Conservation (phyloP, 2,888 invertebrate genomes). For the Spodoptera littoralis region DNA sequence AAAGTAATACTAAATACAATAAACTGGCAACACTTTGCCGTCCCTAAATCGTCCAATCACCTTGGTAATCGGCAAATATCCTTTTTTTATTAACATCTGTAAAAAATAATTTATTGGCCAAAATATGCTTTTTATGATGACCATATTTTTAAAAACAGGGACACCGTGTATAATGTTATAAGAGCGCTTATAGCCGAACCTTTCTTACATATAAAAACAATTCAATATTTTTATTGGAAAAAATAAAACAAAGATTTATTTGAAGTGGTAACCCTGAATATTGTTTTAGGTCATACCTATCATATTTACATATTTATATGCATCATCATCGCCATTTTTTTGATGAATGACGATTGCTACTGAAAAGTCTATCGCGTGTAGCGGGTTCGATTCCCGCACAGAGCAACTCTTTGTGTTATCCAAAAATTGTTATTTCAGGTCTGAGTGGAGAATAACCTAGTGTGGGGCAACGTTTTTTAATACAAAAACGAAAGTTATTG, state of each 20-base stretch:
- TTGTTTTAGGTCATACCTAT: neutral
- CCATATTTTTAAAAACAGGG: constrained; percentile 1
- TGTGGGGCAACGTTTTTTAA: no score
- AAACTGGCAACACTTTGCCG: neutral
- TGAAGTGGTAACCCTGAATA: constrained; percentile 21
- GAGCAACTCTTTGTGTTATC: no score
- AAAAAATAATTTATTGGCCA: constrained; percentile 20
- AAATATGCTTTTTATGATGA: constrained; percentile 29
- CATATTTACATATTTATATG: neutral
- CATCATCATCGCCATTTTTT: no score
- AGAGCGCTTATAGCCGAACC: constrained; percentile 4
- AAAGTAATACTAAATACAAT: constrained; percentile 4
- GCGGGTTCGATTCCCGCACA: no score
- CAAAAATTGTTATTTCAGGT: no score
- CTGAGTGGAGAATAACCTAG: no score
- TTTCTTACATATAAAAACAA: constrained; percentile 1
- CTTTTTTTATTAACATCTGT: constrained; percentile 13
- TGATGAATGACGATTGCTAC: no score
- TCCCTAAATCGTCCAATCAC: constrained; percentile 19
- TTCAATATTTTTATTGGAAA: neutral
- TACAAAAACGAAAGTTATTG: no score
- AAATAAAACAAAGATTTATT: neutral
- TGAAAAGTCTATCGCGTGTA: no score
- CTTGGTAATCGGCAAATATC: constrained; percentile 13
- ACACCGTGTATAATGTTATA: constrained; percentile 5